These are phyloP conservation scores for Crotalus horridus DNA, from an alignment of 2,113 vertebrate species.

Conservation along the genomic window DNA sequence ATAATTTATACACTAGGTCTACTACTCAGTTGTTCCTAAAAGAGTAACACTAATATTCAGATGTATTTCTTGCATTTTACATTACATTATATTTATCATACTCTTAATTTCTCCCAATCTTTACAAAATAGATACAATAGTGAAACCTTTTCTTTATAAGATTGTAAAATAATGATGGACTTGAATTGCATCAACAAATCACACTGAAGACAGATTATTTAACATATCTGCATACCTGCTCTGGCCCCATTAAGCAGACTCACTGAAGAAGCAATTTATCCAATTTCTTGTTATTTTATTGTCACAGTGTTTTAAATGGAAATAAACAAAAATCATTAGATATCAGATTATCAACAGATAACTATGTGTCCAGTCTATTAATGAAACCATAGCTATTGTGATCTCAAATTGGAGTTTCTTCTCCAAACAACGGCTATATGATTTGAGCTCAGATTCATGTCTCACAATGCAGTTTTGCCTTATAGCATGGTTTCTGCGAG, in stretches of 20 bases:
- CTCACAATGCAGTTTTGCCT: background rate
- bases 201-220: background rate
- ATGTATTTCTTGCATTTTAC: background rate
- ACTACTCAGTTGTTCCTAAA: background rate
- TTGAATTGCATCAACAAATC: background rate
- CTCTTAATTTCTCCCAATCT: background rate
- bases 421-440: background rate
- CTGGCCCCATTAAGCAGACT: background rate
- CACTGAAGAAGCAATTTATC: background rate
- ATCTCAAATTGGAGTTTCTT: background rate
- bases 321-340: background rate
- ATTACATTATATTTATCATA: background rate
- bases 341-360: background rate
- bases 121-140: background rate
- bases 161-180: background rate
- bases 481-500: background rate
- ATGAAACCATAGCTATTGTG: background rate
- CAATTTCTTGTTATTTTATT: background rate
- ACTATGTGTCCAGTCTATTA: background rate
- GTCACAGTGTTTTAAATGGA: background rate
- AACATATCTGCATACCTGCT: background rate
- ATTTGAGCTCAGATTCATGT: background rate
- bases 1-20: background rate
- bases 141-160: background rate
- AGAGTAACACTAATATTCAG: background rate